A percentile compares a stretch with the other conserved stretches of the same genome.
phyloP scores from a whole-genome alignment of 2,797 vertebrate genomes.

The Tarsius wallacei region DNA sequence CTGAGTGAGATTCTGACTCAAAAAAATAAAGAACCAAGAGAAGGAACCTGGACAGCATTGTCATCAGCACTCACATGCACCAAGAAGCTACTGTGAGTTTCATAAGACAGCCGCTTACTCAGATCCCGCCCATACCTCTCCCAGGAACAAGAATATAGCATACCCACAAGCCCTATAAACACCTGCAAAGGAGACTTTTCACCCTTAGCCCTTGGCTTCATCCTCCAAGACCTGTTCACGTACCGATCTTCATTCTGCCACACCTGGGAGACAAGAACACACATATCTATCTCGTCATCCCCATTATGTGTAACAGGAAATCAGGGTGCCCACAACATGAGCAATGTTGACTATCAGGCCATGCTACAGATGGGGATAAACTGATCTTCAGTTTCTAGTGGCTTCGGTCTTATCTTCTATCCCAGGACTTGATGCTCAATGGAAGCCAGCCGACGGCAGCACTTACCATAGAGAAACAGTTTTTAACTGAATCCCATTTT shows the following conservation, averaged over 20 bases:
- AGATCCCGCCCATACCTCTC: background rate
- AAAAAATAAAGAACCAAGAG: no score
- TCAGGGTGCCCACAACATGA: background rate
- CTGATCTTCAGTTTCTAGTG: background rate
- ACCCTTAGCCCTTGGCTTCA: background rate
- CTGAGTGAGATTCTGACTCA: no score
- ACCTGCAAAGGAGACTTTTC: rapidly evolving
- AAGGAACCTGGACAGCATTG: background rate
- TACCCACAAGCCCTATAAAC: background rate
- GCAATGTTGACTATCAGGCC: no score
- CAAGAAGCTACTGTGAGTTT: background rate
- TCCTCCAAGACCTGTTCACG: background rate
- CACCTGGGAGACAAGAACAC: background rate
- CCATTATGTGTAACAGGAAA: background rate
- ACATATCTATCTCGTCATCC: background rate
- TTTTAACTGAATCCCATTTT: background rate
- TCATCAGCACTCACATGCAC: background rate
- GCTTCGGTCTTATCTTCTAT: background rate
- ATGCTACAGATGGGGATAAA: background rate
- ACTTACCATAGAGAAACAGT: background rate
- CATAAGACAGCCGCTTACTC: background rate
- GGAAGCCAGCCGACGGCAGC: background rate
- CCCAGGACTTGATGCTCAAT: background rate
- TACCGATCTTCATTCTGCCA: background rate
- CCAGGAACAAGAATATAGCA: background rate